These are phyloP conservation scores for Platorchestia sp. DNA, from an alignment of 1,140 invertebrate genomes.

Conservation along the genomic window DNA sequence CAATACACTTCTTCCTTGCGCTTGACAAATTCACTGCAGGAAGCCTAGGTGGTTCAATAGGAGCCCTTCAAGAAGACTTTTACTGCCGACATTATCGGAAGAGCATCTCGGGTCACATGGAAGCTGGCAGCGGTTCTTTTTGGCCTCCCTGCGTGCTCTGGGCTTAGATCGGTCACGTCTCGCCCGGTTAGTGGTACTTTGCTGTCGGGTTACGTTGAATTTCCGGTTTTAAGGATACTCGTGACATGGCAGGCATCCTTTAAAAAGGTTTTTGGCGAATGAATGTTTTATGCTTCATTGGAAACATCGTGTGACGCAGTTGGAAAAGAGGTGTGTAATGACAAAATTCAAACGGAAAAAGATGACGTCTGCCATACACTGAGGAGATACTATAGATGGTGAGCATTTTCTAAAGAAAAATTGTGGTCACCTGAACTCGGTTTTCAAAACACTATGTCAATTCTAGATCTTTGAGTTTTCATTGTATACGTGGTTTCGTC, in stretches of 20 bases:
- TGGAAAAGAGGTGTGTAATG: background rate
- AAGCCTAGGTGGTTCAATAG: background rate
- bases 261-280: background rate
- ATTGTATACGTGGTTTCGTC: background rate
- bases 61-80: background rate
- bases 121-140: background rate
- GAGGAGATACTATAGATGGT: background rate
- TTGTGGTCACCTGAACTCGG: background rate
- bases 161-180: background rate
- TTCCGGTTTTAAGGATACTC: background rate
- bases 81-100: background rate
- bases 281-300: background rate
- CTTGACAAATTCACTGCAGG: background rate
- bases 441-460: background rate
- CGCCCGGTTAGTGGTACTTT: background rate
- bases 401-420: background rate
- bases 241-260: background rate
- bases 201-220: background rate
- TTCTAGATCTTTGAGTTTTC: background rate
- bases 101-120: constrained; percentile 49
- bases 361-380: background rate
- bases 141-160: background rate
- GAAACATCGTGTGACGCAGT: background rate
- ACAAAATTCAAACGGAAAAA: background rate
- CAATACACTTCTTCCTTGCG: background rate